These are phyloP conservation scores for Morpho achilles DNA, from an alignment of 2,888 invertebrate genomes.

Conservation along the genomic window DNA sequence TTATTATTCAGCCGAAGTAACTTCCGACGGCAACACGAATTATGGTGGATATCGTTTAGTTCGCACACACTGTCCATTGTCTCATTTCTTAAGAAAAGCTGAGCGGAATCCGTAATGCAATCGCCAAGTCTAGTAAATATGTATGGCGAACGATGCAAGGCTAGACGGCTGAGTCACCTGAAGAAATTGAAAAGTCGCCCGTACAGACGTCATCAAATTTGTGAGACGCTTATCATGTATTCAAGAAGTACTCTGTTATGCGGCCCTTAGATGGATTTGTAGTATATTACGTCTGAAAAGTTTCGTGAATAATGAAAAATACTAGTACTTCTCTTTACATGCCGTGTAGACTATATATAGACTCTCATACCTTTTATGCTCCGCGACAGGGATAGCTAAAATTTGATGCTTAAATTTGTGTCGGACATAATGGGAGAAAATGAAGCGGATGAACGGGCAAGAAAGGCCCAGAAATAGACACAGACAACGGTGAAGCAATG, in stretches of 20 bases:
- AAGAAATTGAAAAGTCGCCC: constrained; percentile 5
- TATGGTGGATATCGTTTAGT: constrained; percentile 4
- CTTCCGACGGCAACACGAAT: constrained; percentile 20
- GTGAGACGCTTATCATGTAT: neutral
- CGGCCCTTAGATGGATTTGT: no score
- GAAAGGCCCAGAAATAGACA: no score
- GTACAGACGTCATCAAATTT: constrained; percentile 7
- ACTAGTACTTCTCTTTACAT: no score
- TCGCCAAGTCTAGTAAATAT: constrained; percentile 11
- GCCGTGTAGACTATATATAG: no score
- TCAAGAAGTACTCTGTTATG: neutral
- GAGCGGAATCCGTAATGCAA: constrained; percentile 27
- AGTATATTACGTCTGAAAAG: no score
- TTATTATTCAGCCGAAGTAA: constrained; percentile 19
- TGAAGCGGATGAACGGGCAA: no score
- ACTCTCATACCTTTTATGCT: no score
- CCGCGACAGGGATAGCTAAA: no score
- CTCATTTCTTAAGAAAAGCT: constrained; percentile 24
- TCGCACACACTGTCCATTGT: constrained; percentile 25
- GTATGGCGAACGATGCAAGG: constrained; percentile 6
- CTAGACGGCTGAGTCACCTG: constrained; percentile 10
- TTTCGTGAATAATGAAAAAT: no score
- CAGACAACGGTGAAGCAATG: no score
- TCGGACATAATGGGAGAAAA: no score
- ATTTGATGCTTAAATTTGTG: no score